Evolutionary conservation across 2,888 invertebrate species (phyloP), one percentile per base, ranked within the genome.

Genomic region (Caenorhabditis zanzibari): DNA sequence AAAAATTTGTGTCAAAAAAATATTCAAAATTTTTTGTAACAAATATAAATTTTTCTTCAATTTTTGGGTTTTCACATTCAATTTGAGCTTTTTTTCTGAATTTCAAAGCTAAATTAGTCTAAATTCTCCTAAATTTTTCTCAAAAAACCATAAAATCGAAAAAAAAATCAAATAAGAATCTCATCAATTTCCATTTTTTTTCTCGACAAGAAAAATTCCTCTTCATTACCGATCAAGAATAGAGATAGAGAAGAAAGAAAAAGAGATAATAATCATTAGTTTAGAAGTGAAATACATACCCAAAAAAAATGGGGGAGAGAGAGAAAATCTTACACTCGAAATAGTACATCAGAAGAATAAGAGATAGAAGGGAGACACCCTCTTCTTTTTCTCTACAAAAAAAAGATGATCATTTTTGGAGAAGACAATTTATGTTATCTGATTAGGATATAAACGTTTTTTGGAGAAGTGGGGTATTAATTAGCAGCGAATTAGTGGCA

Each of bases 211-310:
- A 54, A 54, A 26, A 54, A 54, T 12, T 54, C 49, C 22, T 24
- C 22, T 19, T 24, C 52, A 44, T 19, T 47, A 19, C 47, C 6
- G 47, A 47, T n/a, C 14, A 26, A 24, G 44, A 44, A 28, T 9
- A 16, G 35, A 38, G 14, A 41, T 0, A 38, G 7, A 38, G 16
- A 19, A 22, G 16, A 28, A 4, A 41, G 22, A 58, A 16, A 61
- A n/a, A 71, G 22, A 80, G 80, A 80, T 66, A 73, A 73, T 72
- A 73, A 80, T 72, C 66, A 73, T 41, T 68, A 68, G 64, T 35
- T n/a, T 44, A 16, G 59, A 66, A 59, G 38, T 38, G 69, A 61
- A 47, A 47, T 26, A 77, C 35, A 72, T n/a, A 49, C 32, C n/a
- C 47, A 73, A 63, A 61, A 47, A 58, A 59, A 19, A 16, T 14